Evolutionary conservation across 2,113 vertebrate species (phyloP).

Genomic region (Gadus macrocephalus): DNA sequence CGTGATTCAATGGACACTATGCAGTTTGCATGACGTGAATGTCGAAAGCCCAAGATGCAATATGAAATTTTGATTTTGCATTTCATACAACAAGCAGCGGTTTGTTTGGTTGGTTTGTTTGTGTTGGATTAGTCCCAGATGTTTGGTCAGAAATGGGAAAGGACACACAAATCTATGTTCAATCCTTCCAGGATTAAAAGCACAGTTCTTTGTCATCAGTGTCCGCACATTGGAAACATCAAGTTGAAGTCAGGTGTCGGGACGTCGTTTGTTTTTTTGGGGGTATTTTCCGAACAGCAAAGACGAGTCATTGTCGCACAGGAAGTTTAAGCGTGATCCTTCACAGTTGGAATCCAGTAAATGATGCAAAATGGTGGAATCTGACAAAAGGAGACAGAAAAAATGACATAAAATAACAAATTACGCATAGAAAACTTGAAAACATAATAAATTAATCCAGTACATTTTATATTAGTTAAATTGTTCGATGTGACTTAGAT

Average conservation of each 20-base stretch:
- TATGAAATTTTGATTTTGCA: slow-evolving; percentile 22
- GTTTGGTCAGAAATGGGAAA: slow-evolving; percentile 10
- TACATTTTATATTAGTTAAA: not conserved
- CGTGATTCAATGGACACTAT: slow-evolving; percentile 29
- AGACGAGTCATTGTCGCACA: slow-evolving; percentile 28
- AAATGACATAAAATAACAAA: slow-evolving; percentile 19
- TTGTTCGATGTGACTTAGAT: not conserved
- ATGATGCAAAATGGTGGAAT: slow-evolving; percentile 57
- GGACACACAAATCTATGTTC: slow-evolving; percentile 1
- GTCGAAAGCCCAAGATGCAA: slow-evolving; percentile 28
- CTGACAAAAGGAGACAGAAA: slow-evolving; percentile 50
- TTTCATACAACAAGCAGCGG: slow-evolving; percentile 39
- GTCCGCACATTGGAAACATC: slow-evolving; percentile 35
- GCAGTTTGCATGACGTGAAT: slow-evolving; percentile 34
- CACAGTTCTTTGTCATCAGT: not conserved
- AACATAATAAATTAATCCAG: not conserved
- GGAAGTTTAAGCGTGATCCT: slow-evolving; percentile 54
- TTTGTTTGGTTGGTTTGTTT: slow-evolving; percentile 52
- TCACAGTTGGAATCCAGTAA: slow-evolving; percentile 69
- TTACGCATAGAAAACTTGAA: not conserved
- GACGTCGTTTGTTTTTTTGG: not conserved
- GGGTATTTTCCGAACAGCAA: too few relatives aligned
- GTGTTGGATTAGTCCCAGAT: slow-evolving; percentile 22
- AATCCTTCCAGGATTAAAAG: too few relatives aligned
- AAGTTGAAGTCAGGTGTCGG: slow-evolving; percentile 34